Evolutionary conservation across 1,140 invertebrate genomes (phyloP).

Genomic region (Campoletis sonorensis): DNA sequence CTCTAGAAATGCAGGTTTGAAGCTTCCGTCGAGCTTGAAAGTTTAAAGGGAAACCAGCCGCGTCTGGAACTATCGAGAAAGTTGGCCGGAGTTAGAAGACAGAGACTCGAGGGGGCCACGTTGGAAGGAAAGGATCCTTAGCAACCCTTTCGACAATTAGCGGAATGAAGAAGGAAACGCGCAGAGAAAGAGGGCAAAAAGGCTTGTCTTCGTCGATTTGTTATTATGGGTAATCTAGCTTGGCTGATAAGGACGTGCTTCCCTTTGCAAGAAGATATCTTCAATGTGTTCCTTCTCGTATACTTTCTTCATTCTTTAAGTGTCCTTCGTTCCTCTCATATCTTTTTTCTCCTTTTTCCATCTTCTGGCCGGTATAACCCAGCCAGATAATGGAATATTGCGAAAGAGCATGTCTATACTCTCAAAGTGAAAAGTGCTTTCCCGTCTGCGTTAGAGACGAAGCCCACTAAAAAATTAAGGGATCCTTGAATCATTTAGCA

Average conservation of each 20-base stretch:
- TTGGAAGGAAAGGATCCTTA: background rate
- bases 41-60: background rate
- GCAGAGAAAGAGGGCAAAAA: background rate
- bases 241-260: slow-evolving; percentile 38
- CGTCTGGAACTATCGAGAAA: slow-evolving; percentile 39
- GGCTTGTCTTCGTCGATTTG: slow-evolving; percentile 33
- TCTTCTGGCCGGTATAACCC: no score
- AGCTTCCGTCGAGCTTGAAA: background rate
- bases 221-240: slow-evolving; percentile 45
- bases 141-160: slow-evolving; percentile 32
- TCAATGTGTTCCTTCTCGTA: background rate
- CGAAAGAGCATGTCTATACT: no score
- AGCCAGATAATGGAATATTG: no score
- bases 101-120: background rate
- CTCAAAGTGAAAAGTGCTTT: no score
- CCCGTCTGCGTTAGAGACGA: no score
- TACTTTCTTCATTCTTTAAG: background rate
- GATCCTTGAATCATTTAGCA: no score
- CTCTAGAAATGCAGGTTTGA: background rate
- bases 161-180: background rate
- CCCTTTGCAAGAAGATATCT: background rate
- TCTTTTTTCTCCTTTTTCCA: no score
- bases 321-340: no score
- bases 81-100: background rate
- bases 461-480: no score